phyloP scores from a whole-genome alignment of 35 echinoderm and acorn worm species.

The Strongylocentrotus purpuratus region DNA sequence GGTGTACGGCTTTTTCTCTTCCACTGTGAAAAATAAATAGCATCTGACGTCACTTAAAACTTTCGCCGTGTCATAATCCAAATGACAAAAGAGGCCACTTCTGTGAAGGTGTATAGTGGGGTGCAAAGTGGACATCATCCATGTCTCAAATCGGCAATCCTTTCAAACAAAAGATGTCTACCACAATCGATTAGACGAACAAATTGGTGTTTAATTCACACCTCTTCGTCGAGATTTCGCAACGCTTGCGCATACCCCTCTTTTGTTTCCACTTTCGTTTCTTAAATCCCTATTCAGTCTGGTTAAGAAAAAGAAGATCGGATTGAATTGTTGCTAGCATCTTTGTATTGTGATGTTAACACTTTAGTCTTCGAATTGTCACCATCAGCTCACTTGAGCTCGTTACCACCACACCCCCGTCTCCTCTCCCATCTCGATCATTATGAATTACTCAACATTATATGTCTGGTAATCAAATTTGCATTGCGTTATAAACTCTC shows the following conservation, averaged over 20 bases:
- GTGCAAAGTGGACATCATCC: neutral
- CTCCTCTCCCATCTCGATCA: no score
- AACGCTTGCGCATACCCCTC: neutral
- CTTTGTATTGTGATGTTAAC: neutral
- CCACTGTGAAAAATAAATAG: no score
- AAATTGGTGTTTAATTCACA: slow-evolving; percentile 1
- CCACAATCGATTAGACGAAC: neutral
- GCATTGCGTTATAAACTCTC: no score
- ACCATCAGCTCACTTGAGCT: neutral
- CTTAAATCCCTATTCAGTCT: neutral
- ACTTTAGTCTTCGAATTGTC: neutral
- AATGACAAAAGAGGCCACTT: neutral
- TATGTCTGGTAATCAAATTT: no score
- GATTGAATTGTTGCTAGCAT: neutral
- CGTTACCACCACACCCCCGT: no score
- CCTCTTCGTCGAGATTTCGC: neutral
- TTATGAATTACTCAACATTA: no score
- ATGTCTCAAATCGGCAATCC: neutral
- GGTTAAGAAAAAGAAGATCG: neutral
- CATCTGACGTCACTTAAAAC: neutral
- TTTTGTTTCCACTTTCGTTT: neutral
- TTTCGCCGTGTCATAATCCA: neutral
- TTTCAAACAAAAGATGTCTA: neutral
- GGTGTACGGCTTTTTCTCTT: neutral
- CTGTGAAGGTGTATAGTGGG: neutral